phyloP scores from a whole-genome alignment of 35 echinoderm and acorn worm species.

The Chiridota heheva region DNA sequence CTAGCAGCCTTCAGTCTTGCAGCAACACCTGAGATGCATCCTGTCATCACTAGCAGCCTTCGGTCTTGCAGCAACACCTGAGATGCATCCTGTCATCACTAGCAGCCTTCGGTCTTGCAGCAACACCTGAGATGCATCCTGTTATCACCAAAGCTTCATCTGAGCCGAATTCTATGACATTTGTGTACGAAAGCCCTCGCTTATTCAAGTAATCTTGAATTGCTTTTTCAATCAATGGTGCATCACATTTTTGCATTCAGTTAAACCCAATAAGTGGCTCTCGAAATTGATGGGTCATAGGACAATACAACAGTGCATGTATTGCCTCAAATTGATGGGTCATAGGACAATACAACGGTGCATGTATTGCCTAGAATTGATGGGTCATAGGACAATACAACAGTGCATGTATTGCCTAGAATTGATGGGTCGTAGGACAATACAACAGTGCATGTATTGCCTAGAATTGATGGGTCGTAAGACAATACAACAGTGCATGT shows the following conservation, averaged over 20 bases:
- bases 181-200: conserved; percentile 8
- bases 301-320: neutral
- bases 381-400: conserved; percentile 1
- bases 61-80: too few relatives aligned
- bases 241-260: conserved; percentile 26
- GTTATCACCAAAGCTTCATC: conserved; percentile 15
- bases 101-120: too few relatives aligned
- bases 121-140: conserved; percentile 1
- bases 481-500: neutral
- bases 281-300: conserved; percentile 9
- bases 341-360: neutral
- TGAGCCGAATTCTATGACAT: conserved; percentile 19
- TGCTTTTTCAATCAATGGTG: conserved; percentile 21
- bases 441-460: conserved; percentile 9
- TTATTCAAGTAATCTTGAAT: neutral
- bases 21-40: too few relatives aligned
- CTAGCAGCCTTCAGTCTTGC: too few relatives aligned
- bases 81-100: too few relatives aligned
- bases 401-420: conserved; percentile 5
- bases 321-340: conserved; percentile 21
- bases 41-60: too few relatives aligned
- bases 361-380: conserved; percentile 12
- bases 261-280: conserved; percentile 7
- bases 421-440: conserved; percentile 2
- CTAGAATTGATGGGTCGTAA: conserved; percentile 2